These are phyloP conservation scores for Masticophis lateralis DNA, from an alignment of 2,797 vertebrate species.

Conservation along the genomic window DNA sequence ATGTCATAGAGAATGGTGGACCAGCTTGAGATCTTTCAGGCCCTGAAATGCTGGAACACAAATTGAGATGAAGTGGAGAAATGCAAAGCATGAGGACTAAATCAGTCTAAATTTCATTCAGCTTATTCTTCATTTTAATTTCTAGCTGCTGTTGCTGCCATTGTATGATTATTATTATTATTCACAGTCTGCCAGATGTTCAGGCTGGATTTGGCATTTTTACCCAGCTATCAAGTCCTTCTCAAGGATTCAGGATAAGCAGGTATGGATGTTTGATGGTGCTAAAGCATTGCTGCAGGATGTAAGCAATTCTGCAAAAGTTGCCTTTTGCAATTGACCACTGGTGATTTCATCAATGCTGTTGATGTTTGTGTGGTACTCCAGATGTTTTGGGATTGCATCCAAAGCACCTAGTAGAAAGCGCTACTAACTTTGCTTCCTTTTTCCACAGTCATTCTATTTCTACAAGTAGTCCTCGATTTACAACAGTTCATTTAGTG, in stretches of 20 bases:
- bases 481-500: too few species aligned
- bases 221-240: neutral
- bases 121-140: neutral
- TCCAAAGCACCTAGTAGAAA: neutral
- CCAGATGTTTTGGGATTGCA: neutral
- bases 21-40: neutral
- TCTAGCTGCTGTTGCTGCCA: neutral
- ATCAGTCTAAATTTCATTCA: neutral
- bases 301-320: neutral
- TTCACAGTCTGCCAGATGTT: neutral
- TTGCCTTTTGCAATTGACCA: neutral
- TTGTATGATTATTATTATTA: neutral
- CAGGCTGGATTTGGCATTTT: neutral
- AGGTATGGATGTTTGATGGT: neutral
- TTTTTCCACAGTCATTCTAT: too few species aligned
- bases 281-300: neutral
- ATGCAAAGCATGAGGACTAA: neutral
- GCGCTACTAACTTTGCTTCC: neutral
- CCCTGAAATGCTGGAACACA: neutral
- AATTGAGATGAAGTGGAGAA: neutral
- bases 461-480: too few species aligned
- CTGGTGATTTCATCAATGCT: neutral
- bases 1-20: neutral
- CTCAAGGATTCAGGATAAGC: neutral
- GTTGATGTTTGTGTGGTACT: neutral